Evolutionary conservation across 2,113 vertebrate species (phyloP).

Genomic region (pig (Sus scrofa)): DNA sequence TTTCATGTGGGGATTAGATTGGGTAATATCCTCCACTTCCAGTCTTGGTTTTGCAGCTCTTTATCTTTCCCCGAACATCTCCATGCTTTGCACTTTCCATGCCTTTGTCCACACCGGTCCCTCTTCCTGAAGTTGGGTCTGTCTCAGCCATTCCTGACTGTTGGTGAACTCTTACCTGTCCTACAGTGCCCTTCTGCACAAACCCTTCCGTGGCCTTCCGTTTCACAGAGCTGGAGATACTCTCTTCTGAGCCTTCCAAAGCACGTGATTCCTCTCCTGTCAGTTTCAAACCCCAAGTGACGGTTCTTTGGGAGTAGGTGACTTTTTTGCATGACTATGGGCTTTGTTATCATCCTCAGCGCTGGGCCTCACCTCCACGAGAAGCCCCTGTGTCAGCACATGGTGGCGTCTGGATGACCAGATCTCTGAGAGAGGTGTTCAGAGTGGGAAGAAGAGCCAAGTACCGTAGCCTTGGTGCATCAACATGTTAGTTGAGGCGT

Average conservation of each 20-base stretch:
- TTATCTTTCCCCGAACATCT: neutral
- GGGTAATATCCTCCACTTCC: neutral
- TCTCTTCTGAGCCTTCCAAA: neutral
- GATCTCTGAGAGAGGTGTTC: neutral
- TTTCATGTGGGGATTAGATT: neutral
- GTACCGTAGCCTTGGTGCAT: too few species aligned
- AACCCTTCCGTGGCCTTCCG: neutral
- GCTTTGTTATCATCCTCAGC: neutral
- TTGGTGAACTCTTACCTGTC: neutral
- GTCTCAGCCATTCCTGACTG: rapidly evolving
- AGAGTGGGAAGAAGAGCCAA: neutral
- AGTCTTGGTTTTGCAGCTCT: neutral
- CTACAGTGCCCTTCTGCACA: neutral
- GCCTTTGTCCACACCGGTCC: neutral
- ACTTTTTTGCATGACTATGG: neutral
- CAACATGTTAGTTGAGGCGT: rapidly evolving
- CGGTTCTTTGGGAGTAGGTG: neutral
- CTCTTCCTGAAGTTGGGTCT: neutral
- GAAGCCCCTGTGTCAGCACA: rapidly evolving
- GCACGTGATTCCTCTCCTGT: neutral
- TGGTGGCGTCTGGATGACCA: neutral
- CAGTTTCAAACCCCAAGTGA: neutral
- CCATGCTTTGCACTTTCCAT: neutral
- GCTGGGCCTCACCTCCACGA: neutral
- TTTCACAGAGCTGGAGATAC: neutral